phyloP scores from a whole-genome alignment of 2,797 vertebrate species.

The Smutsia temminckii region DNA sequence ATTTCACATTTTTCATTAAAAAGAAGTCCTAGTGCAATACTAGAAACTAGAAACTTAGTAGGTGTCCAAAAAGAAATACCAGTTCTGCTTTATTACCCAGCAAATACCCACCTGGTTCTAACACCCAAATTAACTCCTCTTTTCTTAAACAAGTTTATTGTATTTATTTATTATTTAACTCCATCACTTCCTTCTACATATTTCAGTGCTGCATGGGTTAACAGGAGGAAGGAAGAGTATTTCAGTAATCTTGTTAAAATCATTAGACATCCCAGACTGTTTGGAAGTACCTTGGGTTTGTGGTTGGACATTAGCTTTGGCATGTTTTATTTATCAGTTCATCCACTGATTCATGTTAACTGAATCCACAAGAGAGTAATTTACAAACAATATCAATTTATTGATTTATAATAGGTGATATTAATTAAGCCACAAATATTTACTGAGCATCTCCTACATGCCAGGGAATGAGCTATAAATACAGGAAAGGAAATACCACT shows the following conservation, averaged over 20 bases:
- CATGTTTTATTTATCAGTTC: constrained; percentile 5
- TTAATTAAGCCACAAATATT: constrained; percentile 24
- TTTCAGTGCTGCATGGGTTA: not conserved
- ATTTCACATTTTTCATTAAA: not conserved
- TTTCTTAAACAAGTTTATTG: not conserved
- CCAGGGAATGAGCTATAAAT: not conserved
- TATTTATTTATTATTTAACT: constrained; percentile 5
- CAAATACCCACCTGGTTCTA: not conserved
- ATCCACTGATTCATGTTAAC: not conserved
- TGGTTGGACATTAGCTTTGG: not conserved
- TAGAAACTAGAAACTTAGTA: constrained; percentile 1
- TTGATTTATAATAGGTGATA: constrained; percentile 15
- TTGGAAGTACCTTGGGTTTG: not conserved
- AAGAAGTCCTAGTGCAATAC: not conserved
- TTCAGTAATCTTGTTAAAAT: not conserved
- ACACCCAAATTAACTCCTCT: not conserved
- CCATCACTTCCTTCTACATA: not conserved
- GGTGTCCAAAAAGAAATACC: not conserved
- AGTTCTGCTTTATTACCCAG: not conserved
- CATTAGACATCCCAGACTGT: not conserved
- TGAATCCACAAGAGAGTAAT: not conserved
- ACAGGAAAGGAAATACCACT: not conserved
- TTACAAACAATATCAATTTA: constrained; percentile 29
- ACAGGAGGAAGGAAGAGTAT: not conserved
- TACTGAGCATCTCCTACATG: not conserved